phyloP scores from a whole-genome alignment of 2,888 invertebrate genomes.

The Meta bourneti region DNA sequence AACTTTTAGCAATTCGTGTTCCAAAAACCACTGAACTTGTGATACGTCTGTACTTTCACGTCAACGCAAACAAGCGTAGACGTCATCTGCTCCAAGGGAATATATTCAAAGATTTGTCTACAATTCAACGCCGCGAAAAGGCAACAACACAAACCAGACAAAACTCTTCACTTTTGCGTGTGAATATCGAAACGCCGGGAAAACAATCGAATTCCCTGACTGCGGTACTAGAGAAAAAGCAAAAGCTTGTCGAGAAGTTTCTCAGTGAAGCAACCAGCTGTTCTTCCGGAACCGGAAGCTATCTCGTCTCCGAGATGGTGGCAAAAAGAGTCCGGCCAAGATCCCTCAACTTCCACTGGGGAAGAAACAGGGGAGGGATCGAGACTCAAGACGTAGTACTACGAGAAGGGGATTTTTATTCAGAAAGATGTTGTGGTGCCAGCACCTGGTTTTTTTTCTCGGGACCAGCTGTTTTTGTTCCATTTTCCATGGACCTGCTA shows the following conservation, averaged over 20 bases:
- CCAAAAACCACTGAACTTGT: too few relatives aligned
- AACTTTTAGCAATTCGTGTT: too few relatives aligned
- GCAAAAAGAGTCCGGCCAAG: constrained; percentile 42
- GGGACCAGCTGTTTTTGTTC: constrained; percentile 69
- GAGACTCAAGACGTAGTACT: neutral
- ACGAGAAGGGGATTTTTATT: constrained; percentile 37
- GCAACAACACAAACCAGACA: too few relatives aligned
- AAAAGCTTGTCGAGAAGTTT: constrained; percentile 14
- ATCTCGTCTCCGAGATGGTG: constrained; percentile 63
- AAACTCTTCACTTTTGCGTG: neutral
- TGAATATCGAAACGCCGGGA: constrained; percentile 6
- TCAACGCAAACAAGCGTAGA: too few relatives aligned
- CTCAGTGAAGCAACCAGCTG: constrained; percentile 66
- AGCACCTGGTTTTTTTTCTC: constrained; percentile 66
- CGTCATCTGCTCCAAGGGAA: too few relatives aligned
- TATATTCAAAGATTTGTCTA: too few relatives aligned
- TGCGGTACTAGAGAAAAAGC: neutral
- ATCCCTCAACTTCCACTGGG: constrained; percentile 51
- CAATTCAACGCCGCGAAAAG: too few relatives aligned
- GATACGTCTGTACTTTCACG: too few relatives aligned
- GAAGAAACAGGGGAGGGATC: constrained; percentile 27
- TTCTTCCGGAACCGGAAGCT: constrained; percentile 71
- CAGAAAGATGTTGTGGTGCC: constrained; percentile 17
- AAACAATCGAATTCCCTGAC: constrained; percentile 18
- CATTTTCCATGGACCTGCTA: constrained; percentile 68